Evolutionary conservation across 2,888 invertebrate genomes (phyloP).

Genomic region (Cataglyphis rosenhaueri): DNA sequence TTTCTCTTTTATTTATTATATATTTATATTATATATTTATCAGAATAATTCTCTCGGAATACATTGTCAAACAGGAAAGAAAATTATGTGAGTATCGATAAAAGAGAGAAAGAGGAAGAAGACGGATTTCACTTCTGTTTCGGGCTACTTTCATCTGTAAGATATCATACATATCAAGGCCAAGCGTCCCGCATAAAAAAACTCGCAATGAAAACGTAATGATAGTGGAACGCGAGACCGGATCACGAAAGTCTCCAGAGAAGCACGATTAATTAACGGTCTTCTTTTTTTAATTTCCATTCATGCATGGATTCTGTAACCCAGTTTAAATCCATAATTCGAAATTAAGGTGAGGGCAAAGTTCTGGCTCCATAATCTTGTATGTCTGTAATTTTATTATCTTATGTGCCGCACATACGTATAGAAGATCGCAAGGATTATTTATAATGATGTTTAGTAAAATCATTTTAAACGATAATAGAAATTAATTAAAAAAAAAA

Average conservation of each 20-base stretch:
- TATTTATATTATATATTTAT: neutral
- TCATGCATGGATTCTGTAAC: neutral
- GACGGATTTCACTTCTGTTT: conserved; percentile 35
- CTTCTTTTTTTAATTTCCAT: neutral
- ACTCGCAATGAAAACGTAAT: neutral
- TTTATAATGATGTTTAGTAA: neutral
- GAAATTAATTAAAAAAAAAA: no score
- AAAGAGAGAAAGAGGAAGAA: conserved; percentile 13
- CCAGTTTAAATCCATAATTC: neutral
- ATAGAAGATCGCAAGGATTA: neutral
- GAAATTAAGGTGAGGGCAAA: neutral
- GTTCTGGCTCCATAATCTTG: neutral
- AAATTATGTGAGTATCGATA: neutral
- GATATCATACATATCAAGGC: conserved; percentile 31
- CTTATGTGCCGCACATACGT: neutral
- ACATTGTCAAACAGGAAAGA: neutral
- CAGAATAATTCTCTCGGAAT: neutral
- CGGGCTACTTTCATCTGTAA: conserved; percentile 23
- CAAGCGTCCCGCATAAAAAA: conserved; percentile 20
- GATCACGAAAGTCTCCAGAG: conserved; percentile 7
- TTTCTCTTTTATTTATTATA: neutral
- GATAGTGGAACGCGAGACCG: conserved; percentile 19
- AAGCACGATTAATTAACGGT: neutral
- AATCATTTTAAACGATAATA: neutral
- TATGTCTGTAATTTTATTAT: conserved; percentile 9